Conservation (phyloP, 1,140 invertebrate species). For the Cyphomyrmex costatus region DNA sequence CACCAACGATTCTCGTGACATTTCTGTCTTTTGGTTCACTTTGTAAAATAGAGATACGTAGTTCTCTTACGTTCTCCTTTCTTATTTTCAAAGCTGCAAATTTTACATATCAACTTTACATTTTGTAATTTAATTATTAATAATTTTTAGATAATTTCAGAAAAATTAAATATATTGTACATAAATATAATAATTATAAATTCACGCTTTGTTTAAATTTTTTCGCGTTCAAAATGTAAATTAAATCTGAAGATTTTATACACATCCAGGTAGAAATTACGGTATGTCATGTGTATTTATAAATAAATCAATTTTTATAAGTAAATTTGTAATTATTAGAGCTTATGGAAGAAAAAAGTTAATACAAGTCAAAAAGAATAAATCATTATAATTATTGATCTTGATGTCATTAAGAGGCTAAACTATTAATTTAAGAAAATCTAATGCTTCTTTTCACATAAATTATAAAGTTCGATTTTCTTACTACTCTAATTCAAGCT, state of each 20-base stretch:
- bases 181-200: neutral
- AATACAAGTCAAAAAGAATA: neutral
- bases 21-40: conserved; percentile 43
- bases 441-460: neutral
- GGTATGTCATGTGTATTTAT: neutral
- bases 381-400: neutral
- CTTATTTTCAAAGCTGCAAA: neutral
- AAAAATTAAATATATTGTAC: neutral
- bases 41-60: conserved; percentile 39
- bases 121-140: too few relatives aligned
- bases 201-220: neutral
- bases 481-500: neutral
- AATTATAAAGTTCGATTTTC: neutral
- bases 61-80: neutral
- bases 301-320: neutral
- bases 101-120: neutral
- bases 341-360: neutral
- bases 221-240: neutral
- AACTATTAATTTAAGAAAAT: neutral
- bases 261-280: neutral
- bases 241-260: conserved; percentile 1
- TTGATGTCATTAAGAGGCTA: conserved; percentile 1
- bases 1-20: conserved; percentile 6
- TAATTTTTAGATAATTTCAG: neutral
- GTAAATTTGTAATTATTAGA: neutral